Conservation (phyloP, 1,140 invertebrate genomes). For the Hylaeus anthracinus region DNA sequence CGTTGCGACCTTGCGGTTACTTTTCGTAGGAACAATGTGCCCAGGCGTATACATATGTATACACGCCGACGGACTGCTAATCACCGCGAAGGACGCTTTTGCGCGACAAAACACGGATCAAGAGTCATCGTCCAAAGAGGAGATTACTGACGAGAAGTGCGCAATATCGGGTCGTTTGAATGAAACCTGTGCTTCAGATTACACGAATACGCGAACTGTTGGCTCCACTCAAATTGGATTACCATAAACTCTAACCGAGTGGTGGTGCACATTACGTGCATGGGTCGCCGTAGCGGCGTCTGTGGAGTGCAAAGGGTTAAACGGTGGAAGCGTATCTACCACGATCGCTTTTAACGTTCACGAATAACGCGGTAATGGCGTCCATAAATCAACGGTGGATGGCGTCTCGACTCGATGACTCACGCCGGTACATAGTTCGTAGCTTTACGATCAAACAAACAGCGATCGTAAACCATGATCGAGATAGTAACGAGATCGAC, state of each 20-base stretch:
- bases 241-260: too few species aligned
- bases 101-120: background rate
- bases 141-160: too few species aligned
- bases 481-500: too few species aligned
- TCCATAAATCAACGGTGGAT: background rate
- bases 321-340: too few species aligned
- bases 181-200: too few species aligned
- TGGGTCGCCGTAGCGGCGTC: too few species aligned
- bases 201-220: too few species aligned
- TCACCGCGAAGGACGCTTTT: background rate
- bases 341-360: background rate
- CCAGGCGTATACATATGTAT: background rate
- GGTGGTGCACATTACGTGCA: too few species aligned
- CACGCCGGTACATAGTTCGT: background rate
- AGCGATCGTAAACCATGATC: background rate
- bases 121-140: background rate
- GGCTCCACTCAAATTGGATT: too few species aligned
- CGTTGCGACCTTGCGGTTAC: conserved; percentile 52
- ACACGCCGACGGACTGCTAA: conserved; percentile 22
- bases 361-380: too few species aligned
- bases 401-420: background rate
- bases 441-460: background rate
- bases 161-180: too few species aligned
- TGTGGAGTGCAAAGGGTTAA: too few species aligned
- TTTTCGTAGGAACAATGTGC: conserved; percentile 43